Conservation (phyloP, 2,113 vertebrate genomes). For the Notothenia coriiceps region DNA sequence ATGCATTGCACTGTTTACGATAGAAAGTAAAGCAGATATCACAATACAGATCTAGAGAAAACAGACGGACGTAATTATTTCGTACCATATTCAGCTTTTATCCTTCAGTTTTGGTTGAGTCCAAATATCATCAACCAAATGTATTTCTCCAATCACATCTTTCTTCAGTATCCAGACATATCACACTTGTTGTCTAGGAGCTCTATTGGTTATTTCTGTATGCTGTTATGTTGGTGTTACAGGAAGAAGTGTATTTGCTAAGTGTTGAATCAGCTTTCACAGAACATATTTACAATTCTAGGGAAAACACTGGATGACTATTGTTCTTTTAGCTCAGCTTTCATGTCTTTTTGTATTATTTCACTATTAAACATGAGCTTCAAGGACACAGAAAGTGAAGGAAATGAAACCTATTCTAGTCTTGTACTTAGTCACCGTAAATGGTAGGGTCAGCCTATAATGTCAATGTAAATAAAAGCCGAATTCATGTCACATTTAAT, state of each 20-base stretch:
- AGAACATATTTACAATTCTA: background rate
- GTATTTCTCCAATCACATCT: background rate
- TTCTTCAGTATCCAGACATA: background rate
- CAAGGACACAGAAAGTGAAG: conserved; percentile 15
- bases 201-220: background rate
- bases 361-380: conserved; percentile 19
- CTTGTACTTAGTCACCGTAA: conserved; percentile 7
- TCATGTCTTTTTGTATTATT: conserved; percentile 3
- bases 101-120: too few relatives aligned
- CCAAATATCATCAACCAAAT: background rate
- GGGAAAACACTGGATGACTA: fast-evolving
- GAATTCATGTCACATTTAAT: conserved; percentile 46
- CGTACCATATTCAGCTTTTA: too few relatives aligned
- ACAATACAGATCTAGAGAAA: too few relatives aligned
- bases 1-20: background rate
- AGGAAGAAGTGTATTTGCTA: background rate
- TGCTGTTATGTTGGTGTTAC: background rate
- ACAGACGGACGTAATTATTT: too few relatives aligned
- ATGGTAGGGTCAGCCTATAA: conserved; percentile 42
- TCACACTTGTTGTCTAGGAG: background rate
- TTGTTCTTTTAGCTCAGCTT: background rate
- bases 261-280: conserved; percentile 1
- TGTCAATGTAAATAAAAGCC: conserved; percentile 60
- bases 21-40: background rate
- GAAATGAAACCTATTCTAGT: conserved; percentile 3